Percentiles rank a stretch among this genome's conserved stretches.
Conservation (phyloP, 2,797 vertebrate genomes). For the Enteromius trimaculatus region DNA sequence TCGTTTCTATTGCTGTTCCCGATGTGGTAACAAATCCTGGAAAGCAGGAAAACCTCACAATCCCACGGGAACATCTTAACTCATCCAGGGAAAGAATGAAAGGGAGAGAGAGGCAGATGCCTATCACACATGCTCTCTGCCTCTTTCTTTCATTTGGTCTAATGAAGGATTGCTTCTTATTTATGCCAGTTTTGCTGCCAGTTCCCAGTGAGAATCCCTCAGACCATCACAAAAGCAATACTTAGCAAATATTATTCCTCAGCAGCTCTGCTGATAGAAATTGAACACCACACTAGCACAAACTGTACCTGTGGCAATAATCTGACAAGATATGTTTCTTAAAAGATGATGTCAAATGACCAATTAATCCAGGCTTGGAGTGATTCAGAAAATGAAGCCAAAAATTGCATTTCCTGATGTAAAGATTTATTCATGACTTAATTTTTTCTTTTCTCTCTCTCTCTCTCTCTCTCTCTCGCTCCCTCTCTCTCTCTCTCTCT, state of each 20-base stretch:
- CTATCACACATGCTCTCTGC: slow-evolving; percentile 30
- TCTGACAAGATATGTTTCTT: background rate
- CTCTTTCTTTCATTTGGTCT: slow-evolving; percentile 10
- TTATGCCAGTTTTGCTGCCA: slow-evolving; percentile 50
- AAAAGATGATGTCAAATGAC: background rate
- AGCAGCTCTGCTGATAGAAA: slow-evolving; percentile 22
- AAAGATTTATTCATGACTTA: too few relatives aligned
- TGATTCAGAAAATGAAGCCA: background rate
- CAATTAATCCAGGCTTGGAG: background rate
- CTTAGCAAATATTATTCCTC: slow-evolving; percentile 13
- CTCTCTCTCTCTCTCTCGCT: too few relatives aligned
- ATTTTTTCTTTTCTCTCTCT: too few relatives aligned
- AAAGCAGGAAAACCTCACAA: slow-evolving; percentile 75
- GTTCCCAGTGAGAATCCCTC: slow-evolving; percentile 57
- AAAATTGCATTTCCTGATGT: background rate
- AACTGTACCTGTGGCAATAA: background rate
- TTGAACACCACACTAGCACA: background rate
- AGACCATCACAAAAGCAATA: slow-evolving; percentile 51
- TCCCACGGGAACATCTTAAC: slow-evolving; percentile 83
- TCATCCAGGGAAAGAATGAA: slow-evolving; percentile 70
- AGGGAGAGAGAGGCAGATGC: slow-evolving; percentile 50
- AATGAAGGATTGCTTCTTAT: slow-evolving; percentile 51
- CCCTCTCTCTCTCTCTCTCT: too few relatives aligned
- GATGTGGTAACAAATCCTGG: slow-evolving; percentile 79
- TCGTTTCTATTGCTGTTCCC: slow-evolving; percentile 69